phyloP scores from a whole-genome alignment of 2,113 vertebrate genomes.

The Myxocyprinus asiaticus region DNA sequence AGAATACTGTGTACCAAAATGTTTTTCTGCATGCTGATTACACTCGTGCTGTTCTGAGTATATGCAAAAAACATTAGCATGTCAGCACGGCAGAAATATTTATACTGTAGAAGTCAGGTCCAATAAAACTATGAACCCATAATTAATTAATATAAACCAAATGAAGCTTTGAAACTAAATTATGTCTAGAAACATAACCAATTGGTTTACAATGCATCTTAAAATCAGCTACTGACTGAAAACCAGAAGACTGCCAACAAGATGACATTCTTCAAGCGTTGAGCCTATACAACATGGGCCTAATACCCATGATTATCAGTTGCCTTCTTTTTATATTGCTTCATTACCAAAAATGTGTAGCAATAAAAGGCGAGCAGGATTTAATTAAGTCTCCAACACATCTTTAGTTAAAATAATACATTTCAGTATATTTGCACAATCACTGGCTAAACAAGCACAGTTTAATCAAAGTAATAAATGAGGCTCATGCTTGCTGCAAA shows the following conservation, averaged over 20 bases:
- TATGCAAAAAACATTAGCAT: neutral
- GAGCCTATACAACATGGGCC: neutral
- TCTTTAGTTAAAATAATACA: slow-evolving; percentile 21
- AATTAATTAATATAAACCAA: slow-evolving; percentile 1
- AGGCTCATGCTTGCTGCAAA: slow-evolving; percentile 1
- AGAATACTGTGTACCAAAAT: neutral
- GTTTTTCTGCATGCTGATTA: neutral
- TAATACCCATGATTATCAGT: neutral
- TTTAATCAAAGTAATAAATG: slow-evolving; percentile 42
- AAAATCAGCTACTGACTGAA: neutral
- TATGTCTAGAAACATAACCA: neutral
- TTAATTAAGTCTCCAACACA: slow-evolving; percentile 8
- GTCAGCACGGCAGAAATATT: neutral
- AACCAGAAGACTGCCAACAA: neutral
- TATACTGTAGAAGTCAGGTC: slow-evolving; percentile 3
- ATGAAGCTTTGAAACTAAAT: neutral
- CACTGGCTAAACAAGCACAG: slow-evolving; percentile 33
- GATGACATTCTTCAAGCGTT: neutral
- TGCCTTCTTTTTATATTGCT: neutral
- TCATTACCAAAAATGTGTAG: neutral
- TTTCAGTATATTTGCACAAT: slow-evolving; percentile 42
- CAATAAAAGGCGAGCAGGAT: neutral
- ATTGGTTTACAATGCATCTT: neutral
- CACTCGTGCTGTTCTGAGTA: neutral
- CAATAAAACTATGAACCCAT: neutral